These are phyloP conservation scores for Mastomys coucha DNA, from an alignment of 2,113 vertebrate genomes.

Conservation along the genomic window DNA sequence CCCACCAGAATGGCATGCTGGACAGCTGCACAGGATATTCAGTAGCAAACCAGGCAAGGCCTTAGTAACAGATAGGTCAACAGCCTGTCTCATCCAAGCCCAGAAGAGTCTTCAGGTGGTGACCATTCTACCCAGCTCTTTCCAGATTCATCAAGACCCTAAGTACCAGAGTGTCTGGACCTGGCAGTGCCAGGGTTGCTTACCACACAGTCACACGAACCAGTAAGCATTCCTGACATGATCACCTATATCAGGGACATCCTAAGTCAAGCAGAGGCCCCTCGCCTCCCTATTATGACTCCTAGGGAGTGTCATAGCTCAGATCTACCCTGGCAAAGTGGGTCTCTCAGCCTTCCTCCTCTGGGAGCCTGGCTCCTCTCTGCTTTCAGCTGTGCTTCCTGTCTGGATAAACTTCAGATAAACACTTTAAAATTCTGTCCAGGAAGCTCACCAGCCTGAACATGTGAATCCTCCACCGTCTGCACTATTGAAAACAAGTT, in stretches of 20 bases:
- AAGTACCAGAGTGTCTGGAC: neutral
- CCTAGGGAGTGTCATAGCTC: neutral
- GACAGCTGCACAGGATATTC: neutral
- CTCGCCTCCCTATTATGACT: neutral
- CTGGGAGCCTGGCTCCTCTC: slow-evolving; percentile 30
- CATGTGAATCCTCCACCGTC: slow-evolving; percentile 75
- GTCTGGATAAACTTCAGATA: slow-evolving; percentile 78
- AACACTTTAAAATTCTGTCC: slow-evolving; percentile 80
- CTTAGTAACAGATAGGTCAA: neutral
- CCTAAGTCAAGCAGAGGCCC: neutral
- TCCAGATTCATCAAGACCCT: neutral
- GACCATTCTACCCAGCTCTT: neutral
- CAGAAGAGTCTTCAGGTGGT: neutral
- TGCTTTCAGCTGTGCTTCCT: slow-evolving; percentile 41
- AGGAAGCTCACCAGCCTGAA: slow-evolving; percentile 73
- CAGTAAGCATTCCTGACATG: neutral
- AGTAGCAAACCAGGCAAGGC: neutral
- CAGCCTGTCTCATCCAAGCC: neutral
- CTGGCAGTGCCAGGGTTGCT: neutral
- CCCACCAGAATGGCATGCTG: neutral
- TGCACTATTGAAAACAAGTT: slow-evolving; percentile 82
- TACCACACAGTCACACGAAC: neutral
- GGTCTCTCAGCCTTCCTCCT: neutral
- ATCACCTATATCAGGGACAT: rapidly evolving
- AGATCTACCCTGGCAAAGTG: neutral